Conservation (phyloP, 2,113 vertebrate genomes). For the Indri indri region DNA sequence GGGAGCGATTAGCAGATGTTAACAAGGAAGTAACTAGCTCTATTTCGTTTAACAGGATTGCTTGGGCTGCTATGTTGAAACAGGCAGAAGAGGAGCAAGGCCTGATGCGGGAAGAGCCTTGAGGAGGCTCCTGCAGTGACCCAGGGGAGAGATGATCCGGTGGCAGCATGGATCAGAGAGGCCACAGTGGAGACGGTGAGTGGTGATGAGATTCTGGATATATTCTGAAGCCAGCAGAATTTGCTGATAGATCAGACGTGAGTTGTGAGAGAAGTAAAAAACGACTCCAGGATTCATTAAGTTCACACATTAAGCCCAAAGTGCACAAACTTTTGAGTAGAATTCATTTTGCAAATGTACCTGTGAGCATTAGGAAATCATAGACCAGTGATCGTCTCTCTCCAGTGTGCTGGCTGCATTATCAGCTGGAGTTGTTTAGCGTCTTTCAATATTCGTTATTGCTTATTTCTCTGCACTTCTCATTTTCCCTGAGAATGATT, state of each 20-base stretch:
- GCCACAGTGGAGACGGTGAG: background rate
- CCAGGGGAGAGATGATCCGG: background rate
- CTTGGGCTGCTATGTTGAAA: background rate
- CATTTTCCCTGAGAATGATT: constrained; percentile 9
- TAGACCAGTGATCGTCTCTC: background rate
- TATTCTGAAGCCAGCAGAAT: background rate
- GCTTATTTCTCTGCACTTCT: background rate
- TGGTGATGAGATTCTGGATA: background rate
- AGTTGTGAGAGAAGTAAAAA: background rate
- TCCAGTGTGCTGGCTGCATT: background rate
- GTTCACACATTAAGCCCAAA: background rate
- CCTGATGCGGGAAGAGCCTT: background rate
- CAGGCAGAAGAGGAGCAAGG: background rate
- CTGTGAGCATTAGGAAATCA: background rate
- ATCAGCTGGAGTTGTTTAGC: background rate
- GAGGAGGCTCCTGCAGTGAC: background rate
- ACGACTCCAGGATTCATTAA: background rate
- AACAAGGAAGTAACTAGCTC: background rate
- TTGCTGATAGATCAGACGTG: background rate
- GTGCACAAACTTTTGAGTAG: background rate
- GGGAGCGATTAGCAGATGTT: background rate
- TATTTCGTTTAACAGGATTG: background rate
- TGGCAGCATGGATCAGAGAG: background rate
- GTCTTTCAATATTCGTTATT: background rate
- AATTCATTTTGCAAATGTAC: background rate